Evolutionary conservation across 2,113 vertebrate species (phyloP).

Genomic region (Ctenomys sociabilis): DNA sequence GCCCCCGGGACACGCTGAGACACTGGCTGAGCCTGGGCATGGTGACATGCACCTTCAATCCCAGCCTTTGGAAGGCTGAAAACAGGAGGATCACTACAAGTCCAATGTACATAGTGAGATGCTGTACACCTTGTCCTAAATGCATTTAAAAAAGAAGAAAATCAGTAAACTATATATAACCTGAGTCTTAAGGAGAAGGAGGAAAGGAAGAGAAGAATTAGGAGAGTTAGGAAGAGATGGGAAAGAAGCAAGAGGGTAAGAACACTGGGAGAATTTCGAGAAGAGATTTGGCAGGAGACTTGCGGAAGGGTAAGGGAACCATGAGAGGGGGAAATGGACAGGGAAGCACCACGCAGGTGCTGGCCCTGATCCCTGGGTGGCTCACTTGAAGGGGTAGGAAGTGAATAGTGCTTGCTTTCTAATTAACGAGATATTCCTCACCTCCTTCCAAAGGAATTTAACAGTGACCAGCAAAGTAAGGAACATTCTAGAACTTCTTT

Average conservation of each 20-base stretch:
- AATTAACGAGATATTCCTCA: not conserved
- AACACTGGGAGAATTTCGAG: not conserved
- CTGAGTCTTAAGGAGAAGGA: not conserved
- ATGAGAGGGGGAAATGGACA: not conserved
- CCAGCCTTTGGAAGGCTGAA: no score
- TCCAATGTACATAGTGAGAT: no score
- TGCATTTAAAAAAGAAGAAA: not conserved
- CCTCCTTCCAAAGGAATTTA: constrained; percentile 8
- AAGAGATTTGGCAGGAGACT: not conserved
- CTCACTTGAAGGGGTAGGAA: not conserved
- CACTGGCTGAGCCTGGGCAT: no score
- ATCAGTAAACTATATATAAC: not conserved
- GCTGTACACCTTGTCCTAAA: no score
- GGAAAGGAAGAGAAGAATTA: not conserved
- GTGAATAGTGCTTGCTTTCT: not conserved
- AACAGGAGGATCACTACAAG: no score
- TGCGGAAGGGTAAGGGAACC: no score
- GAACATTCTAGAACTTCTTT: not conserved
- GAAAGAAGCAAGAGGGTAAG: not conserved
- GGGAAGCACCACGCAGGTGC: not conserved
- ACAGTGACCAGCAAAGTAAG: not conserved
- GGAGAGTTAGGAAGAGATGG: not conserved
- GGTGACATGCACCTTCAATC: no score
- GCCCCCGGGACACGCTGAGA: no score
- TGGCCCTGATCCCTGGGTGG: not conserved